phyloP scores from a whole-genome alignment of 2,113 vertebrate genomes.

The Charadrius vociferus region DNA sequence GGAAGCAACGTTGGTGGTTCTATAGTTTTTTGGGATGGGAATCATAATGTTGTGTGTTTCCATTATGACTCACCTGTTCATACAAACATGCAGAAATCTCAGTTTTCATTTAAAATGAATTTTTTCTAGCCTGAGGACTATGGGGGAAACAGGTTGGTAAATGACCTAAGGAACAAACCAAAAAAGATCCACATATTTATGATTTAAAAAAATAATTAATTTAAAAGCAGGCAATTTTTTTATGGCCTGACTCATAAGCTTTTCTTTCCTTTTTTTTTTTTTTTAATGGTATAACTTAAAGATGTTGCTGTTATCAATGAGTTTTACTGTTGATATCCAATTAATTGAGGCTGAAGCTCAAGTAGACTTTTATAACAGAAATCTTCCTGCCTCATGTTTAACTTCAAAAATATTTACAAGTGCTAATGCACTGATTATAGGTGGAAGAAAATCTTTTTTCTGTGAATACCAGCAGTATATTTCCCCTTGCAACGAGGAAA shows the following conservation, averaged over 20 bases:
- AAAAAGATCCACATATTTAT: background rate
- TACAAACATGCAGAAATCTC: background rate
- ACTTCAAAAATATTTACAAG: background rate
- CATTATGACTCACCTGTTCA: background rate
- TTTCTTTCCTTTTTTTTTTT: background rate
- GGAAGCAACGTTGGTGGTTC: background rate
- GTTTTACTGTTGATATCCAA: background rate
- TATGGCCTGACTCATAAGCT: background rate
- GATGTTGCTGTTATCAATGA: background rate
- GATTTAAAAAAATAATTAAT: background rate
- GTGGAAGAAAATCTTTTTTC: background rate
- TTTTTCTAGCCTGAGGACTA: background rate
- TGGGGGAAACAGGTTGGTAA: background rate
- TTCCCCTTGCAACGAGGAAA: background rate
- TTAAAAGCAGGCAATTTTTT: background rate
- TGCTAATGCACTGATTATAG: background rate
- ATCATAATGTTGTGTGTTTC: background rate
- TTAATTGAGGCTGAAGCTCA: background rate
- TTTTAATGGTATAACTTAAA: background rate
- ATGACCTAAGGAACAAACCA: background rate
- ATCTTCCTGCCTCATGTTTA: background rate
- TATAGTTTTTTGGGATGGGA: background rate
- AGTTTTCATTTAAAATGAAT: background rate
- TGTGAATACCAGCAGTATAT: background rate
- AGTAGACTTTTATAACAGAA: background rate